Conservation (phyloP, 2,797 vertebrate genomes). For the Hephaestus fuliginosus region DNA sequence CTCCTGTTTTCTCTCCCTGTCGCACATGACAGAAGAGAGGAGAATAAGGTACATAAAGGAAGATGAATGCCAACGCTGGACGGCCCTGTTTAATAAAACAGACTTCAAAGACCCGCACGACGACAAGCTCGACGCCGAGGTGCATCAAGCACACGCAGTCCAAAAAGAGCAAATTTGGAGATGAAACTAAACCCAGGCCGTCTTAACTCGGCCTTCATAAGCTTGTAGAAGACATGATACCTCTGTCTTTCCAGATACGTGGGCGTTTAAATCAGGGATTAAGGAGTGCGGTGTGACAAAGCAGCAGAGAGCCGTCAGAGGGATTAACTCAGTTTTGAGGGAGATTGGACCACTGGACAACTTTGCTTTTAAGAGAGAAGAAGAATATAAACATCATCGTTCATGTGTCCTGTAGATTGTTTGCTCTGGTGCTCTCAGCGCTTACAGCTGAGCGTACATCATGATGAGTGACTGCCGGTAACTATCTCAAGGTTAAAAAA, state of each 20-base stretch:
- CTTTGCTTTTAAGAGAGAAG: slow-evolving; percentile 45
- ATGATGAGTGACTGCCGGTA: background rate
- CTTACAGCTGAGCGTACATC: slow-evolving; percentile 8
- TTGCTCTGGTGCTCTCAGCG: slow-evolving; percentile 21
- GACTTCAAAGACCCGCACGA: slow-evolving; percentile 2
- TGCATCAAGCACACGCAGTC: background rate
- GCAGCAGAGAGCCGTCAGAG: slow-evolving; percentile 10
- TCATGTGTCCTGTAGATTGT: slow-evolving; percentile 22
- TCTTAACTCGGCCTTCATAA: background rate
- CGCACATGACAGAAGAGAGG: background rate
- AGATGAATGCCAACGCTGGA: slow-evolving; percentile 14
- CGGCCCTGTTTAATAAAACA: slow-evolving; percentile 14
- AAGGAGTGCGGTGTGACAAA: slow-evolving; percentile 34
- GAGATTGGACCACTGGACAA: slow-evolving; percentile 30
- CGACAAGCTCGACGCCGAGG: slow-evolving; percentile 11
- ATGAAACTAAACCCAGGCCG: slow-evolving; percentile 10
- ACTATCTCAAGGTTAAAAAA: background rate
- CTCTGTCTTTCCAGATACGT: slow-evolving; percentile 1
- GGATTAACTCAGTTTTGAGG: slow-evolving; percentile 27
- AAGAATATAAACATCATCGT: slow-evolving; percentile 46
- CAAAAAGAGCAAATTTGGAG: slow-evolving; percentile 9
- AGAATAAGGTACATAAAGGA: slow-evolving; percentile 9
- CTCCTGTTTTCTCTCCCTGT: slow-evolving; percentile 2
- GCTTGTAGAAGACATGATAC: background rate
- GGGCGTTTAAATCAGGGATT: slow-evolving; percentile 31